Evolutionary conservation across 92 coral and sea anemone genomes (phyloP).

Genomic region (Heliopora coerulea): DNA sequence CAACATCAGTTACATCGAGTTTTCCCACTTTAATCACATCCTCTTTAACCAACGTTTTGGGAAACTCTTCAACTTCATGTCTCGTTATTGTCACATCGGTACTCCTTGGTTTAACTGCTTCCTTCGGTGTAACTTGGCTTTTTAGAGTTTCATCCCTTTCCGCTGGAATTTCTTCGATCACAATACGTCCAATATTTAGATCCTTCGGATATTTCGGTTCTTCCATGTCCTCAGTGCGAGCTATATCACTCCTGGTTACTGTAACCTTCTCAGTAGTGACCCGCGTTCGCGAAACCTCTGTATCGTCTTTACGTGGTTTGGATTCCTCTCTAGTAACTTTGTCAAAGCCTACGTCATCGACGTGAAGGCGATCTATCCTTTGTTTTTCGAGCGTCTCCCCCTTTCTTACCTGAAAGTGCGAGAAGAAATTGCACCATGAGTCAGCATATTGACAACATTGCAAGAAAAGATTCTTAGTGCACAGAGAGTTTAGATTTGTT

Average conservation of each 20-base stretch:
- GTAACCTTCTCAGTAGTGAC: background rate
- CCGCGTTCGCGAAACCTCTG: background rate
- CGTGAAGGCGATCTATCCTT: background rate
- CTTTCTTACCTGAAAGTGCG: background rate
- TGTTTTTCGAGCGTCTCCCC: background rate
- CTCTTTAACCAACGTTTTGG: background rate
- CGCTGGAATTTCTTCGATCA: background rate
- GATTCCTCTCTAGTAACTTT: too few relatives aligned
- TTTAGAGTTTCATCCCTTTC: conserved; percentile 1
- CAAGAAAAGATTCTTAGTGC: too few relatives aligned
- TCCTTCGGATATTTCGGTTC: background rate
- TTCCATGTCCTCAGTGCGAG: background rate
- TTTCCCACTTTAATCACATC: conserved; percentile 1
- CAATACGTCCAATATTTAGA: conserved; percentile 7
- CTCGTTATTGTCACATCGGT: background rate
- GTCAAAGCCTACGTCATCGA: background rate
- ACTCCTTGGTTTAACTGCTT: background rate
- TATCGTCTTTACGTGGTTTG: background rate
- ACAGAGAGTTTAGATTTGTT: too few relatives aligned
- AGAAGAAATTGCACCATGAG: background rate
- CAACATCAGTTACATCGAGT: background rate
- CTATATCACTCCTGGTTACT: background rate
- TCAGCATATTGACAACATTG: too few relatives aligned
- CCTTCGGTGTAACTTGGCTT: background rate
- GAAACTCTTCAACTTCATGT: background rate